These are phyloP conservation scores for Ia io DNA, from an alignment of 2,113 vertebrate species.

Conservation along the genomic window DNA sequence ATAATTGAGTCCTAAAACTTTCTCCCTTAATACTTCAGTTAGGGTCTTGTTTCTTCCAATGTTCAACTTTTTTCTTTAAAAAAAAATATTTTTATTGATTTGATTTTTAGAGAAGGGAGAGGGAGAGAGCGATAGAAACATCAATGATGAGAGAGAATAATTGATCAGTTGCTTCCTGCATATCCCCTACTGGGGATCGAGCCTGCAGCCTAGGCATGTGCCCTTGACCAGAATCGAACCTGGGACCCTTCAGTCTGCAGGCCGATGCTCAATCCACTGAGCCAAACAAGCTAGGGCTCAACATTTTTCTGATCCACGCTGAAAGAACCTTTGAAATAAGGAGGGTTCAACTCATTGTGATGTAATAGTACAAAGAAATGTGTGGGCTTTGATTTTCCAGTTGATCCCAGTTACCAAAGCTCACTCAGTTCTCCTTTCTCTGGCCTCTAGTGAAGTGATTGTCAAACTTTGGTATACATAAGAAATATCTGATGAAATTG, in stretches of 20 bases:
- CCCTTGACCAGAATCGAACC: too few species aligned
- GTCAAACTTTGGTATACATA: not conserved
- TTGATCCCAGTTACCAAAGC: not conserved
- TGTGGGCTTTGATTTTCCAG: not conserved
- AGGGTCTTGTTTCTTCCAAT: not conserved
- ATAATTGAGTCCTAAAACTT: not conserved
- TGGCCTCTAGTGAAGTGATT: not conserved
- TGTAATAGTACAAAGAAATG: not conserved
- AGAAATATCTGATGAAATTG: not conserved
- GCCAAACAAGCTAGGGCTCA: too few species aligned
- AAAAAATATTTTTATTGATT: too few species aligned
- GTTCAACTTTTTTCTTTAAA: not conserved
- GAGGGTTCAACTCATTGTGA: not conserved
- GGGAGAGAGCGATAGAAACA: too few species aligned
- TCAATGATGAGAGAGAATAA: too few species aligned
- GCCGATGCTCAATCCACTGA: too few species aligned
- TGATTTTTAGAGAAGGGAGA: too few species aligned
- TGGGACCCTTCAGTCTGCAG: too few species aligned
- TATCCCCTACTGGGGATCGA: too few species aligned
- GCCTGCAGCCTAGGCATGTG: too few species aligned
- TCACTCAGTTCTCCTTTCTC: not conserved
- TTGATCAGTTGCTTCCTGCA: too few species aligned
- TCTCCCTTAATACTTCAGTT: not conserved
- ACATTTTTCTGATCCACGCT: not conserved
- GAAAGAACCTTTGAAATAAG: constrained; percentile 17